Conservation (phyloP, 2,113 vertebrate genomes). For the Arothron firmamentum region DNA sequence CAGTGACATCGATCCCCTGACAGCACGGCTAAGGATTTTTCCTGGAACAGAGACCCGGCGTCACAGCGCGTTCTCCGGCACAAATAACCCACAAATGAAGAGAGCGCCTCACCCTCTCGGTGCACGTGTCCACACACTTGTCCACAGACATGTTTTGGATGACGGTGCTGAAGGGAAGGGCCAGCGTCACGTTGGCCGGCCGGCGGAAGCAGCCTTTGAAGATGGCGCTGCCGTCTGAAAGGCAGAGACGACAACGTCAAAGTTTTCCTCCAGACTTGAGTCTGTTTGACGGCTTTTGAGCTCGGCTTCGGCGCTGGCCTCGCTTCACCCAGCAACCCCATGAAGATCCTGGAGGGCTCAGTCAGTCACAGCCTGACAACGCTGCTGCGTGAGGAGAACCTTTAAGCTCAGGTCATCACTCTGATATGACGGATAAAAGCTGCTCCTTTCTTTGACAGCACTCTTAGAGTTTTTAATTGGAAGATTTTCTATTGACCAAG, state of each 20-base stretch:
- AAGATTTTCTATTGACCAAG: too few species aligned
- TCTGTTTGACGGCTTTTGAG: conserved; percentile 17
- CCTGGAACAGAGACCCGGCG: conserved; percentile 70
- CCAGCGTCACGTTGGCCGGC: conserved; percentile 86
- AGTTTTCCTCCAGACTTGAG: background rate
- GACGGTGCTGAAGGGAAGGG: conserved; percentile 78
- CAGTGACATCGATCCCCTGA: conserved; percentile 85
- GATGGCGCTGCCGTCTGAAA: conserved; percentile 89
- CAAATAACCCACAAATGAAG: background rate
- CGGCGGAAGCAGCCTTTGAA: conserved; percentile 91
- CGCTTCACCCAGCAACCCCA: conserved; percentile 36
- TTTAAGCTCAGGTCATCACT: conserved; percentile 25
- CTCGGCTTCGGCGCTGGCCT: conserved; percentile 11
- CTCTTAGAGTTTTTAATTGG: too few species aligned
- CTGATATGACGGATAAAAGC: conserved; percentile 9
- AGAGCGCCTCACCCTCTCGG: conserved; percentile 81
- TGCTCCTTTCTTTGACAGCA: background rate
- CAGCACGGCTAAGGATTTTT: conserved; percentile 85
- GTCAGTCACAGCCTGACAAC: conserved; percentile 21
- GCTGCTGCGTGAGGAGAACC: conserved; percentile 32
- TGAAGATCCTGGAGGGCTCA: conserved; percentile 16
- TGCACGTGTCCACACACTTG: conserved; percentile 95
- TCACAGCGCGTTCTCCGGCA: background rate
- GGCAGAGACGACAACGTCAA: background rate
- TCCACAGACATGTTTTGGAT: conserved; percentile 94